Percentiles rank a stretch among this genome's conserved stretches.
phyloP scores from a whole-genome alignment of 2,888 invertebrate genomes.

The Buathra laborator region DNA sequence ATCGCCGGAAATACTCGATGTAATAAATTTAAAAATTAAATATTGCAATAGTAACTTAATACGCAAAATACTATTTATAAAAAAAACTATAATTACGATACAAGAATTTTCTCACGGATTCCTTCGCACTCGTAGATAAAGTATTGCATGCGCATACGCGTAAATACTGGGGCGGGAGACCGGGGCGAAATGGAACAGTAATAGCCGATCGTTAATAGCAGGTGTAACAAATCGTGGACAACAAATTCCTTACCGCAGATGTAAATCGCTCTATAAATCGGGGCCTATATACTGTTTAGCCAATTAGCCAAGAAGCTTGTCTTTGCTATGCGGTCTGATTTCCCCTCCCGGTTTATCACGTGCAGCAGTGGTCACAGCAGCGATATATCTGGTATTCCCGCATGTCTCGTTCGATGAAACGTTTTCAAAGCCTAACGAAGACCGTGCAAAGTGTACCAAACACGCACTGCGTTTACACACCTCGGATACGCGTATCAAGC shows the following conservation, averaged over 20 bases:
- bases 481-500: not conserved
- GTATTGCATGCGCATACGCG: not conserved
- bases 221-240: constrained; percentile 70
- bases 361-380: constrained; percentile 43
- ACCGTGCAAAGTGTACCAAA: constrained; percentile 31
- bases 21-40: too few relatives aligned
- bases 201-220: constrained; percentile 66
- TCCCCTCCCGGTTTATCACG: constrained; percentile 20
- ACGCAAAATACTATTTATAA: not conserved
- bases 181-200: constrained; percentile 47
- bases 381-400: constrained; percentile 41
- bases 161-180: constrained; percentile 24
- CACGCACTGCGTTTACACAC: constrained; percentile 8
- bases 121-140: not conserved
- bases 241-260: constrained; percentile 78
- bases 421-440: constrained; percentile 50
- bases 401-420: constrained; percentile 25
- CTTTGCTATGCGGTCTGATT: constrained; percentile 62
- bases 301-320: constrained; percentile 78
- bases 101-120: constrained; percentile 4
- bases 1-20: too few relatives aligned
- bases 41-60: not conserved
- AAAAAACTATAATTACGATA: not conserved
- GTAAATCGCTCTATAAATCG: constrained; percentile 79
- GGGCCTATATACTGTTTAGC: constrained; percentile 78